These are phyloP conservation scores for Calliopum simillimum DNA, from an alignment of 2,888 invertebrate genomes.

Conservation along the genomic window DNA sequence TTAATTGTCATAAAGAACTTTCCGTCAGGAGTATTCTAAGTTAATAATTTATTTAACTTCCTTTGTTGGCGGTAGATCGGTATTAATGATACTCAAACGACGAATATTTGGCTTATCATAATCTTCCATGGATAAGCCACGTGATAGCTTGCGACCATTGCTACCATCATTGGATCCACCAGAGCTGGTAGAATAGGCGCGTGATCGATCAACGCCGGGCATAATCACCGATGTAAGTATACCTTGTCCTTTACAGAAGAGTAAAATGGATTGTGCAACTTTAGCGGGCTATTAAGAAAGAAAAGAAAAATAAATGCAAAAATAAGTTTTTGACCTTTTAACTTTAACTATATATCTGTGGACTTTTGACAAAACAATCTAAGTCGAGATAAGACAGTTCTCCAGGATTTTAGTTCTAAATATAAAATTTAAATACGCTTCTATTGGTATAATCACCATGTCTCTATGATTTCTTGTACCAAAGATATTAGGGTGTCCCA, in stretches of 20 bases:
- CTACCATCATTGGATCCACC: conserved; percentile 69
- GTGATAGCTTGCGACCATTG: conserved; percentile 68
- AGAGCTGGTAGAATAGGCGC: conserved; percentile 71
- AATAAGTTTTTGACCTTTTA: neutral
- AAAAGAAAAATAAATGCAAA: neutral
- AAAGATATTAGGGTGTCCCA: no score
- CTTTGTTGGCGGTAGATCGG: conserved; percentile 75
- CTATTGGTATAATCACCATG: no score
- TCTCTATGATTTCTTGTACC: no score
- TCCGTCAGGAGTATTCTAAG: conserved; percentile 35
- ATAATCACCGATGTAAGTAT: conserved; percentile 83
- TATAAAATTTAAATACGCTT: no score
- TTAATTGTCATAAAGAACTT: neutral
- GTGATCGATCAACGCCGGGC: conserved; percentile 81
- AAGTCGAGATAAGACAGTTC: no score
- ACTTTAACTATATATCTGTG: neutral
- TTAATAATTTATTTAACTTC: neutral
- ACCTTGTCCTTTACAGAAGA: conserved; percentile 91
- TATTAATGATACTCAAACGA: conserved; percentile 75
- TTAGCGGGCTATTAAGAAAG: conserved; percentile 79
- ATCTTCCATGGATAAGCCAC: conserved; percentile 84
- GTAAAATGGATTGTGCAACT: conserved; percentile 84
- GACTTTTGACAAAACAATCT: no score
- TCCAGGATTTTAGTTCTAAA: no score
- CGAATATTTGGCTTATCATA: conserved; percentile 84